Base-by-base conservation (phyloP, 2,888 invertebrate species). In the Coleophora flavipennella region DNA sequence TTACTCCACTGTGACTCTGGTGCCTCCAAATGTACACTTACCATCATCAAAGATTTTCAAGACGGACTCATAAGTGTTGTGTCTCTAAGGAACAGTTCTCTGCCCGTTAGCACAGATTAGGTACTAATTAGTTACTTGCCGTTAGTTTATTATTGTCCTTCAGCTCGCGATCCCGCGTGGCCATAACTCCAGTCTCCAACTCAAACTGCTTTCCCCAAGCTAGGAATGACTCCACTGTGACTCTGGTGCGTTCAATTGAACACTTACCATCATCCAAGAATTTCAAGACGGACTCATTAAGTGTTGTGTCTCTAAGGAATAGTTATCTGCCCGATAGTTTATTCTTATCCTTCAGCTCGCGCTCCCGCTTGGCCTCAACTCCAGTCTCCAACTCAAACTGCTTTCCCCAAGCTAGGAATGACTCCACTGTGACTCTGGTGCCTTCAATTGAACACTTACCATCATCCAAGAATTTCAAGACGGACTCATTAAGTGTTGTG, bases 231-330 rank as follows among this genome's bases (percentile, higher is more conserved):
- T 99, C 99, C 1, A 98, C 95, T 2, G 96, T 94, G 0, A 99
- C 99, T 56, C 93, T 86, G 0, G 97, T 98, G 10, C 98, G 99
- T 81, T 97, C 97, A 81, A 97, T n/a, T n/a, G n/a, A n/a, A n/a
- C n/a, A 32, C 64, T 64, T 69, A 88, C 94, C 94, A 76, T 95
- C 96, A 75, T 96, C 92, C 51, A 97, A 86, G 86, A 96, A 98
- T 76, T 96, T 94, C 43, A 99, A 90, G 86, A 99, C 99, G 3
- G 99, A 99, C 60, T 97, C 95, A 76, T 94, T 29, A 95, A 99
- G 88, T 1, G 97, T 94, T 46, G 92, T 93, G 71, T 99, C 99
- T 40, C 89, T 90, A 74, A 98, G 88, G 86, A 99, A 99, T 39
- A 99, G 83, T 75, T 99, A 97, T 66, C 90, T 90, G 11, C 99